Evolutionary conservation across 1,140 invertebrate species (phyloP).

Genomic region (Aphis gossypii): DNA sequence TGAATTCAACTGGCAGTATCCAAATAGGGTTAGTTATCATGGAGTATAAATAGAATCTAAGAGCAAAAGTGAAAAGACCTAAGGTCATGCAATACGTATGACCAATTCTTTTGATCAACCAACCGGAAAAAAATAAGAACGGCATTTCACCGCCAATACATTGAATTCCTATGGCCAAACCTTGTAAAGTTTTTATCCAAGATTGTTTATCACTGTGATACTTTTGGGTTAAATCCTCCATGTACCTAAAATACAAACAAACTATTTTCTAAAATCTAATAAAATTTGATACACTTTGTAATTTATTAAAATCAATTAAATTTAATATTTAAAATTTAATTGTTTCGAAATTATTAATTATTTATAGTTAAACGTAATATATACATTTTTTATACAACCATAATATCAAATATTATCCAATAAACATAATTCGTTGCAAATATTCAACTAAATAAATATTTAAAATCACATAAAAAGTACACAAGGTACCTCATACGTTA

Average conservation of each 20-base stretch:
- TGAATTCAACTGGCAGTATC: constrained; percentile 82
- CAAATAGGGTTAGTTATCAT: constrained; percentile 81
- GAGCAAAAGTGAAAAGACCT: constrained; percentile 76
- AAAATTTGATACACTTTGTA: neutral
- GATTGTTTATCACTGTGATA: constrained; percentile 62
- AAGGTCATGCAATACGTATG: constrained; percentile 83
- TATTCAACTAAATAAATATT: no score
- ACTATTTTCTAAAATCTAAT: neutral
- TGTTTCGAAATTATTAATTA: neutral
- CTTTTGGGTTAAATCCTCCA: constrained; percentile 73
- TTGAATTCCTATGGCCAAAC: constrained; percentile 78
- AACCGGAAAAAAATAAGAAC: constrained; percentile 82
- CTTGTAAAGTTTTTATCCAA: constrained; percentile 83
- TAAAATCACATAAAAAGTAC: no score
- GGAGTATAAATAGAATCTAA: constrained; percentile 85
- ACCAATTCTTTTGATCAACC: constrained; percentile 81
- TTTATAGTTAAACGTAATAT: neutral
- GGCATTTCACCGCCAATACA: constrained; percentile 85
- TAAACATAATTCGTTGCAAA: no score
- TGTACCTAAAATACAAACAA: constrained; percentile 66
- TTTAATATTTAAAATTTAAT: neutral
- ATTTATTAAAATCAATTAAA: neutral
- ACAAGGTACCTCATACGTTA: no score
- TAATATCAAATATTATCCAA: no score
- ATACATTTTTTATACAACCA: no score